Base-by-base conservation (phyloP, 2,113 vertebrate species). In the Amia ocellicauda region DNA sequence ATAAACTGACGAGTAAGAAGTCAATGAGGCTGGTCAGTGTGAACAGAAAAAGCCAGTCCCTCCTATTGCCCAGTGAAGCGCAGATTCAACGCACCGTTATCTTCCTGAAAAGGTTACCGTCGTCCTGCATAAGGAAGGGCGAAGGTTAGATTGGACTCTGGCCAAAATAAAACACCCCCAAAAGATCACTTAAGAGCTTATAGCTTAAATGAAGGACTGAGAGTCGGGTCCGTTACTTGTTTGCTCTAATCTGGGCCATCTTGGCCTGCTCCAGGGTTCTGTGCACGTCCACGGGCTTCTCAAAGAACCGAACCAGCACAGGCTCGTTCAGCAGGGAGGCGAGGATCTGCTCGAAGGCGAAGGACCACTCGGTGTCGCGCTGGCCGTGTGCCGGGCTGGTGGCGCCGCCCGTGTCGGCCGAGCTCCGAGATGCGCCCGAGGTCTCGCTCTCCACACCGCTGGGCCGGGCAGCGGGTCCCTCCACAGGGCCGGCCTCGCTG, bases 291-390 rank as follows among this genome's bases (percentile, higher is more conserved):
- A 86, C 64, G 4, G 89, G 85, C 80, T 89, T 93, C 62, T 99
- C 97, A 70, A 98, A 98, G 87, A 98, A 99, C 22, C 80, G 78
- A 63, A 98, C 94, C 36, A 99, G 77, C 16, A 75, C 77, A 0
- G 95, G 95, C 73, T 99, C 95, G 58, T 98, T 99, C 62, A 99
- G 86, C 58, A 99, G 86, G 3, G 97, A 98, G 0, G 97, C 95
- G 60, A 99, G 85, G 60, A 99, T 90, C 91, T 98, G 96, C 73
- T 99, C 96, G 22, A 99, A 98, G 3, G 97, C 90, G 72, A 99
- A 98, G 3, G 94, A 97, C 97, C 97, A 99, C 27, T 96, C 91
- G 0, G 78, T 78, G 28, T 71, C 87, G 0, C 75, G 1, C 3
- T 17, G 68, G 0, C 71, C 63, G 0, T 78, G 76, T 71, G 68